These are phyloP conservation scores for Python bivittatus DNA, from an alignment of 2,113 vertebrate species.

Conservation along the genomic window DNA sequence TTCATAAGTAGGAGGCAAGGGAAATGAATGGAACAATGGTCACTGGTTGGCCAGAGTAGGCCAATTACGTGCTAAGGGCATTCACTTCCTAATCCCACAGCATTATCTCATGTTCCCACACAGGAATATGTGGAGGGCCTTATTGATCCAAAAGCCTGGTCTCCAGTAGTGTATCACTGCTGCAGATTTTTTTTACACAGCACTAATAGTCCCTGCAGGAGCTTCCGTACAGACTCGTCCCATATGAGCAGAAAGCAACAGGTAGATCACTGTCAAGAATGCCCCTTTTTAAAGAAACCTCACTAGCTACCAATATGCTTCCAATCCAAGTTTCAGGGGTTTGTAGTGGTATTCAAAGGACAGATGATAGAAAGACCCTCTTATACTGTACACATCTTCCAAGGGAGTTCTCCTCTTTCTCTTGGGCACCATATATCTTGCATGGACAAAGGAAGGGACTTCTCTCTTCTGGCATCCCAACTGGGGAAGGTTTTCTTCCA, in stretches of 20 bases:
- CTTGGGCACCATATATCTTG: not conserved
- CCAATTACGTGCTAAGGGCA: constrained; percentile 9
- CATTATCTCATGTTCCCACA: constrained; percentile 26
- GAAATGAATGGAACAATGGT: not conserved
- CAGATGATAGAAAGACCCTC: not conserved
- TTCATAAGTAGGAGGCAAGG: rapidly evolving
- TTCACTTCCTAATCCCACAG: constrained; percentile 18
- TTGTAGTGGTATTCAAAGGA: not conserved
- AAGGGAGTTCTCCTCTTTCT: not conserved
- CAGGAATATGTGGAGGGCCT: not conserved
- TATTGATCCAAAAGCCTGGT: not conserved
- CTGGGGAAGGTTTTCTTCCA: not conserved
- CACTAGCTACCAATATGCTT: not conserved
- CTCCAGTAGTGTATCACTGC: rapidly evolving
- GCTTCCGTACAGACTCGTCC: not conserved
- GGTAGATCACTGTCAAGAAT: not conserved
- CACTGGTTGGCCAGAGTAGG: not conserved
- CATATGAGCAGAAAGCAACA: not conserved
- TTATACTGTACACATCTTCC: not conserved
- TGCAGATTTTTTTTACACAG: not conserved
- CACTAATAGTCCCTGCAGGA: not conserved
- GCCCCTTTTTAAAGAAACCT: not conserved
- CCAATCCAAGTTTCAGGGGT: not conserved
- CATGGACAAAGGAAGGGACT: not conserved
- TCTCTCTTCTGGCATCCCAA: not conserved